Conservation (phyloP, 1,140 invertebrate species). For the Magallana ariakensis region DNA sequence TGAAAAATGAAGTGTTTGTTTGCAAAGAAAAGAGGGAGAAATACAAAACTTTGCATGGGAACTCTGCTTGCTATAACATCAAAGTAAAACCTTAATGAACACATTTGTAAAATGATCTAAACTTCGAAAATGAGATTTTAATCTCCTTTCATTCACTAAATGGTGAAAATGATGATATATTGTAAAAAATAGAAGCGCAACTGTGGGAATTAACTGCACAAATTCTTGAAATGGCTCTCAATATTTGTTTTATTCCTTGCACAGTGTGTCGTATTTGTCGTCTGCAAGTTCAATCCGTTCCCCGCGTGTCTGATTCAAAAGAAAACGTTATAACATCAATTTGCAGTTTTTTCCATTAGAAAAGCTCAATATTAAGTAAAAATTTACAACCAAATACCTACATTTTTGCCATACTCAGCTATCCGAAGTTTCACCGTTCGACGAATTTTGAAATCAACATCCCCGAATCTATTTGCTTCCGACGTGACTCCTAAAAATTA, state of each 20-base stretch:
- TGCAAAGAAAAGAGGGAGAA: slow-evolving; percentile 25
- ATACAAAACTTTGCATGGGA: slow-evolving; percentile 19
- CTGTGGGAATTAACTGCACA: background rate
- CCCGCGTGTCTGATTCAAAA: slow-evolving; percentile 12
- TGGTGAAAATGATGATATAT: slow-evolving; percentile 22
- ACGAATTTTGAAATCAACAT: background rate
- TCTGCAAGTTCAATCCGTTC: background rate
- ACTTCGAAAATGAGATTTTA: slow-evolving; percentile 32
- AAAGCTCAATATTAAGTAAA: background rate
- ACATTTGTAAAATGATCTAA: slow-evolving; percentile 34
- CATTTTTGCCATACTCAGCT: background rate
- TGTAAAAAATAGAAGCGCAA: slow-evolving; percentile 12
- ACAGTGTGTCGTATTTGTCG: background rate
- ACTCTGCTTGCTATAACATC: background rate
- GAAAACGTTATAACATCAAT: background rate
- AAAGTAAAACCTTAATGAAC: slow-evolving; percentile 6
- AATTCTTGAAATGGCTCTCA: background rate
- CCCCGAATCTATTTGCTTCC: background rate
- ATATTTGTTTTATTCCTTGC: background rate
- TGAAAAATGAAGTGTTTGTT: slow-evolving; percentile 37
- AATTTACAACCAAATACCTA: slow-evolving; percentile 1
- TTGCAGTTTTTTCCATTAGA: background rate
- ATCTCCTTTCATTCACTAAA: slow-evolving; percentile 25
- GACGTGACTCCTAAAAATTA: background rate
- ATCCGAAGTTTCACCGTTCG: no score